Conservation (phyloP, 2,113 vertebrate species). For the Aythya baeri region DNA sequence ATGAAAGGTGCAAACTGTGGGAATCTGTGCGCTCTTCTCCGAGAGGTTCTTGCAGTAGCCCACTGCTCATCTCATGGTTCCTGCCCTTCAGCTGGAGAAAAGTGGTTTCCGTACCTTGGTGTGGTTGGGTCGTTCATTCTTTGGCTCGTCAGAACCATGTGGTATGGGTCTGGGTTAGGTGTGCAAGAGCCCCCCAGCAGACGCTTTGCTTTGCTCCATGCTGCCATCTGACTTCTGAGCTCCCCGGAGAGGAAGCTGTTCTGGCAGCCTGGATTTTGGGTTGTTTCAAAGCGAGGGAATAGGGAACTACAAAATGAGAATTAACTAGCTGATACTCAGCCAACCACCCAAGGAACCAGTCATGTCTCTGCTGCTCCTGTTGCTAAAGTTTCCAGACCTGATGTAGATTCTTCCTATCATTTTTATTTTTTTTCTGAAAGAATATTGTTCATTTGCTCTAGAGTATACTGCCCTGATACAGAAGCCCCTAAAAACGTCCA, state of each 20-base stretch:
- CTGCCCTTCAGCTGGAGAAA: neutral
- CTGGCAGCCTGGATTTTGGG: neutral
- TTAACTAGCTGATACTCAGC: neutral
- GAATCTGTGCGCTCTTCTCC: neutral
- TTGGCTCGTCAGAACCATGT: neutral
- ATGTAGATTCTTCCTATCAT: neutral
- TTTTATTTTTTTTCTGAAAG: neutral
- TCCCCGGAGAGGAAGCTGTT: neutral
- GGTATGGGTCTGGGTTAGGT: neutral
- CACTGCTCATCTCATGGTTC: neutral
- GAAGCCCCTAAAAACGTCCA: neutral
- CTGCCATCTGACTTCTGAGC: neutral
- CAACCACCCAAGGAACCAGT: neutral
- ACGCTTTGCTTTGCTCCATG: neutral
- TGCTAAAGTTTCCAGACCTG: neutral
- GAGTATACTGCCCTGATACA: neutral
- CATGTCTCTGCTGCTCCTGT: neutral
- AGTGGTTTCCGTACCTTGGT: rapidly evolving
- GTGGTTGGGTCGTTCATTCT: rapidly evolving
- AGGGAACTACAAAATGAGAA: neutral
- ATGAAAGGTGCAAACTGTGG: rapidly evolving
- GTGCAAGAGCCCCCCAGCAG: rapidly evolving
- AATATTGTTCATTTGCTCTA: neutral
- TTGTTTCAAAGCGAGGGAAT: neutral
- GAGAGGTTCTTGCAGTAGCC: neutral